A percentile compares a stretch with the other conserved stretches of the same genome.
Evolutionary conservation across 2,797 vertebrate species (phyloP).

Genomic region (Hippoglossus hippoglossus): DNA sequence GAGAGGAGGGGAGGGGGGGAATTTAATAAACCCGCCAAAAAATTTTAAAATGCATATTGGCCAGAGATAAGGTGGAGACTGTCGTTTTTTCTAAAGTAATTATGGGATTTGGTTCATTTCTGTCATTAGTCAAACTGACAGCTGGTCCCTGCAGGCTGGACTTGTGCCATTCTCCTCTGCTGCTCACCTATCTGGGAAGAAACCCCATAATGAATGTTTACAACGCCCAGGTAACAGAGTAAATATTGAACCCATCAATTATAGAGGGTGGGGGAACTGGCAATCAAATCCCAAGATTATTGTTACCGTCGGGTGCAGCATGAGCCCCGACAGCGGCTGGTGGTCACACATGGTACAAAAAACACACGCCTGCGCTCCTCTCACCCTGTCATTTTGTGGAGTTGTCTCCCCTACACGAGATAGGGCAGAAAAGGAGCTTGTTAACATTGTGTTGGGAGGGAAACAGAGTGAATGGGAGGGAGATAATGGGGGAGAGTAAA

Average conservation of each 20-base stretch:
- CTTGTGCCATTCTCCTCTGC: constrained; percentile 76
- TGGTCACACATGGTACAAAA: constrained; percentile 60
- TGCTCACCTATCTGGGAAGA: constrained; percentile 88
- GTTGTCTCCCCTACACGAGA: constrained; percentile 66
- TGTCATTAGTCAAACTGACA: constrained; percentile 91
- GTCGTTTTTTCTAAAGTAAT: constrained; percentile 89
- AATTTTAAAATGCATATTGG: constrained; percentile 88
- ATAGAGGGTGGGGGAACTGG: constrained; percentile 88
- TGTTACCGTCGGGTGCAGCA: constrained; percentile 85
- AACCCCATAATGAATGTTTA: constrained; percentile 93
- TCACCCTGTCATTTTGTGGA: constrained; percentile 67
- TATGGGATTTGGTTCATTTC: constrained; percentile 90
- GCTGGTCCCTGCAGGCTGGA: constrained; percentile 88
- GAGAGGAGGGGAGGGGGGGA: constrained; percentile 66
- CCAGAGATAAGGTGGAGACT: constrained; percentile 87
- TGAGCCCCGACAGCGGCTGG: constrained; percentile 73
- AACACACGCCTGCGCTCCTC: constrained; percentile 25
- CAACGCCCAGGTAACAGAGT: constrained; percentile 92
- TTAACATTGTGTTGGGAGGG: constrained; percentile 73
- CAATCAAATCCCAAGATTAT: constrained; percentile 91
- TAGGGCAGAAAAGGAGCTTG: constrained; percentile 71
- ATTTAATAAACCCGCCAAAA: constrained; percentile 88
- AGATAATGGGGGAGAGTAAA: constrained; percentile 65
- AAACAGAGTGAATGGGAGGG: constrained; percentile 36
- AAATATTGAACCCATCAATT: constrained; percentile 97